Percentiles rank a stretch among this genome's conserved stretches.
Conservation (phyloP, 1,140 invertebrate species). For the Panagrolaimus sp. region DNA sequence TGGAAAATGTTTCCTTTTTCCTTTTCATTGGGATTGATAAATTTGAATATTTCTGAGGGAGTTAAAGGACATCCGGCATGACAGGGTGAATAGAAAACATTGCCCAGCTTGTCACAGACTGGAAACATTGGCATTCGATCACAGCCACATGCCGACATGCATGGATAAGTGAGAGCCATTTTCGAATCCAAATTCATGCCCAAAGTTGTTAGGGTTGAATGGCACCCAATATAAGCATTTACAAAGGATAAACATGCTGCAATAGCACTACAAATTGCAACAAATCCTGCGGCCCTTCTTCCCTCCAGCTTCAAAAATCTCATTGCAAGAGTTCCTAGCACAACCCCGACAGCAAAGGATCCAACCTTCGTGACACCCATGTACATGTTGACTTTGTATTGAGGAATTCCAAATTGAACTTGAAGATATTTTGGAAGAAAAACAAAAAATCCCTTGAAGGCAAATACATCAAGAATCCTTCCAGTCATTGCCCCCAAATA, state of each 20-base stretch:
- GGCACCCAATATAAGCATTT: slow-evolving; percentile 53
- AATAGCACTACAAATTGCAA: slow-evolving; percentile 44
- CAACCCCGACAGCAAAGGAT: slow-evolving; percentile 48
- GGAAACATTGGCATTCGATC: slow-evolving; percentile 51
- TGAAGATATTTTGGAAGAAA: slow-evolving; percentile 59
- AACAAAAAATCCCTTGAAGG: slow-evolving; percentile 58
- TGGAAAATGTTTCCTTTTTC: not conserved
- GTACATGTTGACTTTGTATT: slow-evolving; percentile 53
- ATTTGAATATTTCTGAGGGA: slow-evolving; percentile 25
- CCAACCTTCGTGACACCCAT: slow-evolving; percentile 57
- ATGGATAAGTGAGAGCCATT: slow-evolving; percentile 49
- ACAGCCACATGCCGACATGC: slow-evolving; percentile 50
- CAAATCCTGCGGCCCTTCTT: slow-evolving; percentile 46
- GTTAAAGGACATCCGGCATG: slow-evolving; percentile 53
- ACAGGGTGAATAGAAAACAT: slow-evolving; percentile 53
- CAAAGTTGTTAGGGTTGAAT: slow-evolving; percentile 46
- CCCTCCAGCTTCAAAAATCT: slow-evolving; percentile 49
- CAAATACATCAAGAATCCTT: slow-evolving; percentile 53
- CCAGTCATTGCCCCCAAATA: slow-evolving; percentile 50
- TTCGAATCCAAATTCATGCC: slow-evolving; percentile 31
- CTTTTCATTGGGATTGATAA: not conserved
- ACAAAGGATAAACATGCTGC: slow-evolving; percentile 42
- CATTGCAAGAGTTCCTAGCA: slow-evolving; percentile 40
- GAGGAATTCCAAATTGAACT: slow-evolving; percentile 58
- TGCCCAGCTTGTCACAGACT: slow-evolving; percentile 48